Conservation (phyloP, 2,113 vertebrate genomes). For the Heliornis fulica region DNA sequence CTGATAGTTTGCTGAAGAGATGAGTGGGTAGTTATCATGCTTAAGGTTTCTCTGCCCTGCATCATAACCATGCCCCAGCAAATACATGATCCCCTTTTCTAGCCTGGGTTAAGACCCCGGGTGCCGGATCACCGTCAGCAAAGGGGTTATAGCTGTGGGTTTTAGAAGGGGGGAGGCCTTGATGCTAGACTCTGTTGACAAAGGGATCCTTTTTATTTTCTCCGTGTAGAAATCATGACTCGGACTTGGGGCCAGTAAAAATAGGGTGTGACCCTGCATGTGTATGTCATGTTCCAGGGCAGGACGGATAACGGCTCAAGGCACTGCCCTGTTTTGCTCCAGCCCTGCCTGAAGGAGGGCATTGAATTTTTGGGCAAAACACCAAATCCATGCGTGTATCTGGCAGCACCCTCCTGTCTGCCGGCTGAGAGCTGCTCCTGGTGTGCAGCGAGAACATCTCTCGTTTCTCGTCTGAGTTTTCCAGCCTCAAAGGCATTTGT, state of each 20-base stretch:
- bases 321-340: neutral
- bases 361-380: neutral
- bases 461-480: neutral
- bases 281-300: neutral
- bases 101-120: neutral
- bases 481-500: neutral
- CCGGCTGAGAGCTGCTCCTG: neutral
- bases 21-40: neutral
- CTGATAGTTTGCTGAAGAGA: neutral
- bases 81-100: neutral
- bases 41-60: neutral
- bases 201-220: neutral
- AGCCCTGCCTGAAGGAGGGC: neutral
- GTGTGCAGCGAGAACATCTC: neutral
- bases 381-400: neutral
- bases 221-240: neutral
- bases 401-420: neutral
- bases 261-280: neutral
- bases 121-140: neutral
- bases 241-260: neutral
- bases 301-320: accelerated
- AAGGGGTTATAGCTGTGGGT: neutral
- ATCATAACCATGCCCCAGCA: neutral
- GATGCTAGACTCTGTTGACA: neutral
- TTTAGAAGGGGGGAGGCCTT: neutral